Conservation (phyloP, 2,797 vertebrate genomes). For the Clamator glandarius region DNA sequence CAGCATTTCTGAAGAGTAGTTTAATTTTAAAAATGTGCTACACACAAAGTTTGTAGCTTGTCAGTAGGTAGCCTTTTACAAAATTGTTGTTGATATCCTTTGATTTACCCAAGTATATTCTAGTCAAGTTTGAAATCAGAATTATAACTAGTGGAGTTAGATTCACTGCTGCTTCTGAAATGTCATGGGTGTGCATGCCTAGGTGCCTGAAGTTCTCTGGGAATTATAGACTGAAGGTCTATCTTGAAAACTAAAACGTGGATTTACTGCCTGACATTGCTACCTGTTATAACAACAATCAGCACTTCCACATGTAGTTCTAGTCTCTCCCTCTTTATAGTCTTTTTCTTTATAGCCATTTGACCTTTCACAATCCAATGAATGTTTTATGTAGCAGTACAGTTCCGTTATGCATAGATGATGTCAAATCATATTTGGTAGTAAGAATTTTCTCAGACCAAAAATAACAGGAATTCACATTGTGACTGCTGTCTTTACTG, state of each 20-base stretch:
- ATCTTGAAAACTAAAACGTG: not conserved
- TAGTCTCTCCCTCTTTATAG: not conserved
- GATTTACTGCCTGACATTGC: not conserved
- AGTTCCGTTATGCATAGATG: not conserved
- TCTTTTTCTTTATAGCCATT: not conserved
- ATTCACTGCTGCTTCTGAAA: not conserved
- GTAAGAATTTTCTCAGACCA: conserved; percentile 6
- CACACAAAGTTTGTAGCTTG: not conserved
- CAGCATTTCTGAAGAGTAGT: not conserved
- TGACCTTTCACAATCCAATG: not conserved
- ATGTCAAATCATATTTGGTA: conserved; percentile 13
- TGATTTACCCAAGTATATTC: not conserved
- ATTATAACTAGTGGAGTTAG: not conserved
- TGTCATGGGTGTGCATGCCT: not conserved
- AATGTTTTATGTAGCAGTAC: not conserved
- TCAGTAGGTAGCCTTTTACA: not conserved
- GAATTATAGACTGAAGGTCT: not conserved
- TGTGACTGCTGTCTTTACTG: conserved; percentile 38
- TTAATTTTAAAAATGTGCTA: not conserved
- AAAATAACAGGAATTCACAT: conserved; percentile 40
- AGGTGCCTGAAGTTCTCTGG: not conserved
- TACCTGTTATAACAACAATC: not conserved
- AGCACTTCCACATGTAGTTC: not conserved
- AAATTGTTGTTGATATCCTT: not conserved
- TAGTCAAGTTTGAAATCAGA: not conserved